Evolutionary conservation across 2,888 invertebrate genomes (phyloP).

Genomic region (Synergus itoensis): DNA sequence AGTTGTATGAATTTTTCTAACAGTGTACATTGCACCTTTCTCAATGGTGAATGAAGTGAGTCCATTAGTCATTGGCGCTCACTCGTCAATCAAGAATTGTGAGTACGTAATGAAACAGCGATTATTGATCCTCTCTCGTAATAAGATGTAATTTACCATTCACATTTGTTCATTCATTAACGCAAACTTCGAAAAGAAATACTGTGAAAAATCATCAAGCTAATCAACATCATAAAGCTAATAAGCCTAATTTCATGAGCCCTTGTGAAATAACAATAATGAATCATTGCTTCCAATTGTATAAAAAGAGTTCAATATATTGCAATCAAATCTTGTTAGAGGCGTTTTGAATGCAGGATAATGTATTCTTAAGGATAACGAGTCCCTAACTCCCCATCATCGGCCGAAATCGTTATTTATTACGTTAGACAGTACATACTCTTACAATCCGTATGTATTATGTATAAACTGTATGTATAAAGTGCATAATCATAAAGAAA

Average conservation of each 20-base stretch:
- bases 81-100: conserved; percentile 21
- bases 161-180: conserved; percentile 7
- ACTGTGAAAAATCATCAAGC: too few species aligned
- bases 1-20: too few species aligned
- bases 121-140: neutral
- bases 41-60: neutral
- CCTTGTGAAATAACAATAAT: neutral
- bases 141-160: conserved; percentile 14
- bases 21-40: conserved; percentile 4
- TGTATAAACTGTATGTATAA: neutral
- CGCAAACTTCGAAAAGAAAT: neutral
- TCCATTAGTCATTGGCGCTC: conserved; percentile 26
- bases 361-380: conserved; percentile 37
- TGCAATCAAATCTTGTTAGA: conserved; percentile 32
- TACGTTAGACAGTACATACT: conserved; percentile 7
- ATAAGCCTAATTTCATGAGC: neutral
- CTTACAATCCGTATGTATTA: neutral
- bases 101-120: neutral
- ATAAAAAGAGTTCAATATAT: neutral
- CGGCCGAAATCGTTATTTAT: conserved; percentile 34
- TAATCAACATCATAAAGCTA: too few species aligned
- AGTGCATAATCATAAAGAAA: conserved; percentile 32
- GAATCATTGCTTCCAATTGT: neutral
- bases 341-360: conserved; percentile 9
- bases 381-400: conserved; percentile 27